phyloP scores from a whole-genome alignment of 2,113 vertebrate genomes.

The Lathamus discolor region DNA sequence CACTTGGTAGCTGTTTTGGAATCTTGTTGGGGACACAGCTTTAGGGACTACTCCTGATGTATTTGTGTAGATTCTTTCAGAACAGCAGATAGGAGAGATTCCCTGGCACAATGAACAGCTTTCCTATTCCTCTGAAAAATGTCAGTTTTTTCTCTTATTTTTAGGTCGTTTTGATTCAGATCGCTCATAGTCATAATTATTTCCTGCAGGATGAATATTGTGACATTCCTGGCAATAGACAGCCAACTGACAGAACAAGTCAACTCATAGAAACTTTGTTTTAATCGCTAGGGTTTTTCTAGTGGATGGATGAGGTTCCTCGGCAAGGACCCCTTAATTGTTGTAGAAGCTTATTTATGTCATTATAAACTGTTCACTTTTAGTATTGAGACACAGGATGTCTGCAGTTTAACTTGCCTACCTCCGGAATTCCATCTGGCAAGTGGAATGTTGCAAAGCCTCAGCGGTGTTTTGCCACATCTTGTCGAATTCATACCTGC shows the following conservation, averaged over 20 bases:
- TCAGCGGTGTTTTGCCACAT: neutral
- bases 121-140: neutral
- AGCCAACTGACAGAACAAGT: neutral
- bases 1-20: neutral
- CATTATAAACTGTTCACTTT: slow-evolving; percentile 1
- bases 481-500: neutral
- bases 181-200: neutral
- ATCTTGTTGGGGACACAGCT: slow-evolving; percentile 2
- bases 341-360: slow-evolving; percentile 22
- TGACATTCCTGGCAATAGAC: neutral
- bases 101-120: neutral
- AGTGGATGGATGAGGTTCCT: neutral
- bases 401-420: slow-evolving; percentile 28
- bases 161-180: slow-evolving; percentile 1
- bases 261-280: neutral
- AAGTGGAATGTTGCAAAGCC: slow-evolving; percentile 19
- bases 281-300: neutral
- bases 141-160: neutral
- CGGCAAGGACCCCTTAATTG: neutral
- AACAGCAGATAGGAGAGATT: neutral
- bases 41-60: slow-evolving; percentile 27
- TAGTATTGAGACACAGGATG: neutral
- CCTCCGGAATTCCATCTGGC: slow-evolving; percentile 10
- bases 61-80: neutral
- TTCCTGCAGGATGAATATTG: neutral